phyloP scores from a whole-genome alignment of 1,140 invertebrate genomes.

The Saxidomus purpurata region DNA sequence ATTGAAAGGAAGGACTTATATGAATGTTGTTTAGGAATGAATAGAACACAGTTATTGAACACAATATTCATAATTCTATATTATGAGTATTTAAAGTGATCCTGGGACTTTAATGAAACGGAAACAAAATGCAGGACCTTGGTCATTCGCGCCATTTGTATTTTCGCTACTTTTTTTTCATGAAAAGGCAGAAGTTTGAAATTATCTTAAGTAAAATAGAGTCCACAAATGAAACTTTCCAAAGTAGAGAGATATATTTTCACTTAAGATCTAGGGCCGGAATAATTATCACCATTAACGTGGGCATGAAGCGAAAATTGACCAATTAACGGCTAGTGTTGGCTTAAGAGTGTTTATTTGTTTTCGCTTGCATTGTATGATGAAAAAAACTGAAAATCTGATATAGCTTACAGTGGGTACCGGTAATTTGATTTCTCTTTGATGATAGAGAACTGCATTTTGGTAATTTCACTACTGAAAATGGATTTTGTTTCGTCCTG shows the following conservation, averaged over 20 bases:
- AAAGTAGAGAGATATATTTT: not conserved
- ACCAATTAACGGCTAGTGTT: constrained; percentile 25
- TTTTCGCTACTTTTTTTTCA: no score
- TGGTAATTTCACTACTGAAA: constrained; percentile 1
- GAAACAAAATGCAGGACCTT: no score
- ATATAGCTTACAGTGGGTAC: not conserved
- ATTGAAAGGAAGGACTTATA: no score
- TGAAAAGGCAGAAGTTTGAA: no score
- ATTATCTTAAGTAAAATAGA: no score
- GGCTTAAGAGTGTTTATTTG: not conserved
- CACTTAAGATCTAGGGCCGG: not conserved
- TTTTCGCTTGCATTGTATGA: not conserved
- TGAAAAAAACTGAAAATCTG: not conserved
- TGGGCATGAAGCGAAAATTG: constrained; percentile 19
- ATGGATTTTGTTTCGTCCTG: constrained; percentile 17
- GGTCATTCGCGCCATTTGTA: no score
- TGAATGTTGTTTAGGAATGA: no score
- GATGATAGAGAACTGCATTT: not conserved
- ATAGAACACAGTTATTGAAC: no score
- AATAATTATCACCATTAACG: constrained; percentile 1
- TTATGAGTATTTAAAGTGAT: no score
- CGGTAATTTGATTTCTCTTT: not conserved
- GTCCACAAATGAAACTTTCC: no score
- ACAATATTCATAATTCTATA: no score
- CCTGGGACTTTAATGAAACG: no score